Base-by-base conservation (phyloP, 2,888 invertebrate species). In the Thelaira solivaga region DNA sequence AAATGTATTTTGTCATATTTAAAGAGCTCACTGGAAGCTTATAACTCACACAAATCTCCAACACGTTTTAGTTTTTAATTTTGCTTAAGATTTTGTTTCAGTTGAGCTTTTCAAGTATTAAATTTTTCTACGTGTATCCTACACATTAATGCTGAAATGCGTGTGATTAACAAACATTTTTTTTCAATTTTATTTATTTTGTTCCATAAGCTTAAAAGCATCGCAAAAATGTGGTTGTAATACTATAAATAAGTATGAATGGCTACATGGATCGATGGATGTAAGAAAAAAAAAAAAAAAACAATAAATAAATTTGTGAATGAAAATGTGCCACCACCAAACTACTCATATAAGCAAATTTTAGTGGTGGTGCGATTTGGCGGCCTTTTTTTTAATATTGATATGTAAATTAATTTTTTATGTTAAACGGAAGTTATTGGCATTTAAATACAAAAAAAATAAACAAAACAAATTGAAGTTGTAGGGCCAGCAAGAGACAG, bases 351-450 rank as follows among this genome's bases (percentile, higher is more conserved):
- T 26, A 47, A 55, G 11, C 5, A 47, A 57, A 34, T 49, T 62
- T 61, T 41, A 34, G 24, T 67, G 65, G 62, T 62, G 61, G 67
- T 41, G 68, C 67, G 67, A 62, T 67, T 72, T 68, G 67, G 62
- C 49, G 76, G 72, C 49, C 43, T 72, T 68, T 72, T 49, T 68
- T 72, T 49, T 45, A 62, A 39, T 67, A 57, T 72, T 49, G 41
- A 57, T 68, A 72, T 72, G 76, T 55, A 68, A 72, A 72, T 77
- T 43, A 49, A 41, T 26, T 45, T 62, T 43, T 47, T 62, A 68
- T 67, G 49, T 67, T 57, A 57, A 72, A 72, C 76, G 67, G 72
- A 72, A 67, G 76, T 67, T 55, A 65, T 53, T 47, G 65, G 24
- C 64, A 57, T 65, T 61, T 71, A 61, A 53, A 31, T 53, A 64